Conservation (phyloP, 2,113 vertebrate genomes). For the Petroica traversi region DNA sequence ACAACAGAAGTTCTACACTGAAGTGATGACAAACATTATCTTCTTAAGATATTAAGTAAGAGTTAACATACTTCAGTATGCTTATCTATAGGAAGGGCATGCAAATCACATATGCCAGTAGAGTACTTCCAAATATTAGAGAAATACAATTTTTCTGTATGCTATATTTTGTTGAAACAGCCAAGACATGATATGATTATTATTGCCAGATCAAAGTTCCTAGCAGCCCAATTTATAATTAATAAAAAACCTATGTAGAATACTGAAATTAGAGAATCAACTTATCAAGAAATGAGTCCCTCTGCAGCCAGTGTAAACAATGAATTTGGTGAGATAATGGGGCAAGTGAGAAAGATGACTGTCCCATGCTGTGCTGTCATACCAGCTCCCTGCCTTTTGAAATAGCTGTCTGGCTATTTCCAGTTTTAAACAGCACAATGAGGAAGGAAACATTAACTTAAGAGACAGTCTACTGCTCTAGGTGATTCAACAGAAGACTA, state of each 20-base stretch:
- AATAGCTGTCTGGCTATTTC: neutral
- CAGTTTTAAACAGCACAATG: neutral
- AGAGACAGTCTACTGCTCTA: neutral
- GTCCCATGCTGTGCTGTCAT: neutral
- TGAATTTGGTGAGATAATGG: neutral
- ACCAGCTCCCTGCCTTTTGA: neutral
- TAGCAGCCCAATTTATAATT: neutral
- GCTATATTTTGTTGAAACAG: neutral
- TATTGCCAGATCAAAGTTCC: neutral
- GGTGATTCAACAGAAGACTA: neutral
- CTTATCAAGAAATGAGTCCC: neutral
- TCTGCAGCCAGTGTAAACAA: neutral
- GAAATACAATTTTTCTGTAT: neutral
- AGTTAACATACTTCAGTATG: neutral
- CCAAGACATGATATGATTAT: neutral
- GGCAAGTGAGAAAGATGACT: rapidly evolving
- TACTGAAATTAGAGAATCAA: neutral
- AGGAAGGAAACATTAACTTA: neutral
- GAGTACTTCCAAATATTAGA: neutral
- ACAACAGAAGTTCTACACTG: neutral
- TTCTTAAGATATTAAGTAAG: neutral
- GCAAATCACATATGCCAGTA: neutral
- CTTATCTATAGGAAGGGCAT: neutral
- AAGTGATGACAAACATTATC: neutral
- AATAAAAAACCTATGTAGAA: neutral